Base-by-base conservation (phyloP, 2,888 invertebrate genomes). In the Furcula furcula region DNA sequence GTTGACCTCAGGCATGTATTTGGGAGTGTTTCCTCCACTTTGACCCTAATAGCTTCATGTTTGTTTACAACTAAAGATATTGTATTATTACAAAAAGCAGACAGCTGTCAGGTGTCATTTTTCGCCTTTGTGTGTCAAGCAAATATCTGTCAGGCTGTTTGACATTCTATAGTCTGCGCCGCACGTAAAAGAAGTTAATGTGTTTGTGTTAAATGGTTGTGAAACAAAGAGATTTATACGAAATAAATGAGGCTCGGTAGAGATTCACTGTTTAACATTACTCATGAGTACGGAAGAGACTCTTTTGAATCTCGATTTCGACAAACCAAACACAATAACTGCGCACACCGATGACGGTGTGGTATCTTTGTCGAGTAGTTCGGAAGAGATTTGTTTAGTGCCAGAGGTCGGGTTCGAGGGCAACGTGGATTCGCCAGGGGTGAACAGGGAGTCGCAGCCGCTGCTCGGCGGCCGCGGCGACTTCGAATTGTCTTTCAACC, bases 401-500 rank as follows among this genome's bases (percentile, higher is more conserved):
- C 96, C 96, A 56, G 96, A 96, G 85, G 93, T 96, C 59, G 92
- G 92, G 54, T 96, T 95, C 82, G 94, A 94, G 85, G 91, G 93
- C 85, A 92, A 92, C 90, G 93, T 95, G 93, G 95, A 95, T 92
- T 94, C 94, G 32, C 92, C 94, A 74, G 93, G 94, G 48, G 91
- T 93, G 46, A 95, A 94, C 87, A 92, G 97, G 72, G 98, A 98
- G 92, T 96, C 95, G 87, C 97, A 98, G 90, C 98, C 98, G 76
- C 93, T 98, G 55, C 91, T 98, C 33, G 95, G 96, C 85, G 94
- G 95, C 88, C 93, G 93, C 76, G 92, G 92, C 76, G 94, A 94
- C 68, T 85, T 88, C 65, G 90, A 93, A 56, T 94, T 94, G 57
- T 92, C 94, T 45, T 94, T 92, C 70, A 97, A 97, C 80, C 93